Evolutionary conservation across 2,113 vertebrate species (phyloP).

Genomic region (Cavia aperea): DNA sequence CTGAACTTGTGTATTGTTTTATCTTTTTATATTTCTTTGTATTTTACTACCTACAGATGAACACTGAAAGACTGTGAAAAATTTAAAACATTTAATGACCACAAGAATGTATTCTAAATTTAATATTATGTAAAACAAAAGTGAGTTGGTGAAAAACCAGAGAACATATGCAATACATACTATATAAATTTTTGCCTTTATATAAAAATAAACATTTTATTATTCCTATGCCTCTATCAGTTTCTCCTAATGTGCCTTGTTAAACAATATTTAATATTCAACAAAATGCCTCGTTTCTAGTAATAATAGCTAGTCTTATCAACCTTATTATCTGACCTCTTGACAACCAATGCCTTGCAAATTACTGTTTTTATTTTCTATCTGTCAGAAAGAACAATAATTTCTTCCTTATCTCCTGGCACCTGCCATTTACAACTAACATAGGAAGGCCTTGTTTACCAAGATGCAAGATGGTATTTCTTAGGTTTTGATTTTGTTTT

Average conservation of each 20-base stretch:
- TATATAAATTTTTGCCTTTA: not conserved
- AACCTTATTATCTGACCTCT: not conserved
- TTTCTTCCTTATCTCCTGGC: not conserved
- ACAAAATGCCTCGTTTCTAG: not conserved
- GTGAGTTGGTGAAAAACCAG: not conserved
- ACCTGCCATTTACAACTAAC: not conserved
- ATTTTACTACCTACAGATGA: not conserved
- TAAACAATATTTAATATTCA: not conserved
- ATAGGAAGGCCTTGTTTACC: not conserved
- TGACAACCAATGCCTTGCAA: not conserved
- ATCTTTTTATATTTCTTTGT: not conserved
- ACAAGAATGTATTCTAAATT: not conserved
- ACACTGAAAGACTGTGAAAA: not conserved
- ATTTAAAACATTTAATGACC: not conserved
- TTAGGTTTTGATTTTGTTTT: not conserved
- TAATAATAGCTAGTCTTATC: not conserved
- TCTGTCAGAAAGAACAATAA: not conserved
- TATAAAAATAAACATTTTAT: not conserved
- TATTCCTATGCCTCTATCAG: not conserved
- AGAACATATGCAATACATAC: not conserved
- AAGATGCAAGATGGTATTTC: not conserved
- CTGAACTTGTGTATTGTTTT: not conserved
- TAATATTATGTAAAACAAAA: not conserved
- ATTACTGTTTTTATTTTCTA: not conserved
- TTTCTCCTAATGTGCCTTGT: not conserved